These are phyloP conservation scores for Brassicogethes aeneus DNA, from an alignment of 2,888 invertebrate species.

Conservation along the genomic window DNA sequence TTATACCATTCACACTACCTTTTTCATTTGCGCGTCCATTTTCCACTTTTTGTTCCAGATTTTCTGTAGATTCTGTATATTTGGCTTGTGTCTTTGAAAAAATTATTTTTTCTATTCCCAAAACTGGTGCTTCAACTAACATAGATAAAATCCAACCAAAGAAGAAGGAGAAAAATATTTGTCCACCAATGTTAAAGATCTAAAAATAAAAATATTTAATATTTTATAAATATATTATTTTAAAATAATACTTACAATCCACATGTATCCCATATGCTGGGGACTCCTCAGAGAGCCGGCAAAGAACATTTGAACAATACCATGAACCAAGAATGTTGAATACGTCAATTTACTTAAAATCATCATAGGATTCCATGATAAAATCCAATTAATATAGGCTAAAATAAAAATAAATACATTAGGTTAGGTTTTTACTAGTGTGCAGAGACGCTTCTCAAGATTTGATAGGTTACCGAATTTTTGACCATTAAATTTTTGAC, in stretches of 20 bases:
- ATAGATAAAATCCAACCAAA: slow-evolving; percentile 26
- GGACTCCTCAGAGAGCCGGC: slow-evolving; percentile 22
- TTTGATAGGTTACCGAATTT: too few relatives aligned
- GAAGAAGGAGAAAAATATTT: slow-evolving; percentile 26
- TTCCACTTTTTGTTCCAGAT: not conserved
- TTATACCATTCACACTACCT: too few relatives aligned
- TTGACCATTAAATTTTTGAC: too few relatives aligned
- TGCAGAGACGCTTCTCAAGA: too few relatives aligned
- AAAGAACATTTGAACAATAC: slow-evolving; percentile 27
- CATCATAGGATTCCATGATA: slow-evolving; percentile 28
- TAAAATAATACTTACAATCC: too few relatives aligned
- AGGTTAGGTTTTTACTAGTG: too few relatives aligned
- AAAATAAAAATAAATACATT: slow-evolving; percentile 11
- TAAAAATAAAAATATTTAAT: slow-evolving; percentile 14
- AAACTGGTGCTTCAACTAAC: slow-evolving; percentile 29
- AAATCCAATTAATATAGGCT: slow-evolving; percentile 27
- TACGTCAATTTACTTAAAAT: slow-evolving; percentile 29
- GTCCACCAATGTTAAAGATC: slow-evolving; percentile 24
- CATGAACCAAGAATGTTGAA: slow-evolving; percentile 29
- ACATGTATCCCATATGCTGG: too few relatives aligned
- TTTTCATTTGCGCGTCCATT: too few relatives aligned
- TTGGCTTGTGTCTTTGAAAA: not conserved
- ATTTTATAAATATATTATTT: too few relatives aligned
- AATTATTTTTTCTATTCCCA: slow-evolving; percentile 28
- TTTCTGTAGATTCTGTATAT: not conserved